These are phyloP conservation scores for Pristionchus entomophagus DNA, from an alignment of 2,888 invertebrate genomes.

Conservation along the genomic window DNA sequence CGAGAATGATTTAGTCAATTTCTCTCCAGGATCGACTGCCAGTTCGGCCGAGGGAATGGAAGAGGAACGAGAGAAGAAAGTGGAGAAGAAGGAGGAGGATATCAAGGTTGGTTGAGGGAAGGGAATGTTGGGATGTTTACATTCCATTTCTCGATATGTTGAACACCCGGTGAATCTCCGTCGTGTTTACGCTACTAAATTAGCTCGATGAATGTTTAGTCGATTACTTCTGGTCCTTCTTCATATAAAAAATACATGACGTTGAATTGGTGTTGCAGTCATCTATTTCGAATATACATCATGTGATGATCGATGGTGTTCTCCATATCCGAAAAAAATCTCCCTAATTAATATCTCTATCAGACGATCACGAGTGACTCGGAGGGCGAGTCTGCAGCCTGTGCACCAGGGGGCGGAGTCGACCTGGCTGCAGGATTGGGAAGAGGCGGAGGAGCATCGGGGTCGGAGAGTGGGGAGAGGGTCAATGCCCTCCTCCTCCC, in stretches of 20 bases:
- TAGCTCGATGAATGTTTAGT: background rate
- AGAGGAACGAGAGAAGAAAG: slow-evolving; percentile 32
- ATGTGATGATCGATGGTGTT: too few relatives aligned
- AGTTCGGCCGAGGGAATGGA: background rate
- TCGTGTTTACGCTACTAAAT: too few relatives aligned
- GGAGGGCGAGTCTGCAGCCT: slow-evolving; percentile 49
- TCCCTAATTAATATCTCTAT: too few relatives aligned
- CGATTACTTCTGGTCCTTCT: background rate
- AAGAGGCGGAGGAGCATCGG: slow-evolving; percentile 1
- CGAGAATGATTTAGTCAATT: background rate
- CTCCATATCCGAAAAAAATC: too few relatives aligned
- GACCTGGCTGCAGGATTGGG: background rate
- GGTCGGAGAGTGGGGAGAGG: background rate
- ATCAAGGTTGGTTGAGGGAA: slow-evolving; percentile 11
- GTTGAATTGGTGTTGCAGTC: too few relatives aligned
- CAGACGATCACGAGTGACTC: slow-evolving; percentile 42
- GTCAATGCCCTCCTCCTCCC: slow-evolving; percentile 82
- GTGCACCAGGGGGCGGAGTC: slow-evolving; percentile 48
- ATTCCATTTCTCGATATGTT: too few relatives aligned
- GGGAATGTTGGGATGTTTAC: too few relatives aligned
- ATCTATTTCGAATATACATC: too few relatives aligned
- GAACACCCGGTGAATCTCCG: too few relatives aligned
- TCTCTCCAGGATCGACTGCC: background rate
- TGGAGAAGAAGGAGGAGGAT: slow-evolving; percentile 48
- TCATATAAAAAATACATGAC: background rate